Evolutionary conservation across 2,888 invertebrate genomes (phyloP).

Genomic region (Cheilosia urbana): DNA sequence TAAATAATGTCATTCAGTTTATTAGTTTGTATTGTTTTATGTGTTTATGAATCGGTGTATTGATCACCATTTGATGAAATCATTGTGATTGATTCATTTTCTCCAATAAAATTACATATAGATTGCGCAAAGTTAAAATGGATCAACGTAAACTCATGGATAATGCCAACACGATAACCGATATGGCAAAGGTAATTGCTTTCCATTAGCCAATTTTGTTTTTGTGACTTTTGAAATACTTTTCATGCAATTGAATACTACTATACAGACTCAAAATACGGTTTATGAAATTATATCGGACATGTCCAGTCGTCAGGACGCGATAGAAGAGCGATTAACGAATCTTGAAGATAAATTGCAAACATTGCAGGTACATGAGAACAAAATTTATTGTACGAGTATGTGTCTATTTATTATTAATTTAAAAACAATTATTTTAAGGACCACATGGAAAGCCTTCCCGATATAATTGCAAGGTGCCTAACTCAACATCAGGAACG

Average conservation of each 20-base stretch:
- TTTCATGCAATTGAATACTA: conserved; percentile 28
- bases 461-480: conserved; percentile 91
- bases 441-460: conserved; percentile 93
- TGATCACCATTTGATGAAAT: conserved; percentile 34
- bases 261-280: conserved; percentile 97
- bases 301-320: conserved; percentile 97
- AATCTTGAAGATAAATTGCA: conserved; percentile 96
- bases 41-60: conserved; percentile 42
- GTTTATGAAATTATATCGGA: conserved; percentile 99
- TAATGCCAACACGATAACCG: conserved; percentile 99
- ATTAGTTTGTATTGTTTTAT: conserved; percentile 20
- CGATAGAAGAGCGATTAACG: conserved; percentile 95
- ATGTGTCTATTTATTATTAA: neutral
- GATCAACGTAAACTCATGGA: conserved; percentile 99
- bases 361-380: conserved; percentile 88
- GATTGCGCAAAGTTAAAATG: conserved; percentile 99
- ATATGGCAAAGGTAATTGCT: conserved; percentile 98
- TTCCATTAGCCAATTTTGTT: neutral
- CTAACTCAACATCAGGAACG: conserved; percentile 91
- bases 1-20: conserved; percentile 32
- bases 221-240: neutral
- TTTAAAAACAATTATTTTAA: conserved; percentile 78
- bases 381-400: neutral
- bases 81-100: conserved; percentile 57
- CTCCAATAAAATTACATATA: conserved; percentile 81